Evolutionary conservation across 2,113 vertebrate species (phyloP), one percentile per base, ranked within the genome.

Genomic region (Ceyx margarethae): DNA sequence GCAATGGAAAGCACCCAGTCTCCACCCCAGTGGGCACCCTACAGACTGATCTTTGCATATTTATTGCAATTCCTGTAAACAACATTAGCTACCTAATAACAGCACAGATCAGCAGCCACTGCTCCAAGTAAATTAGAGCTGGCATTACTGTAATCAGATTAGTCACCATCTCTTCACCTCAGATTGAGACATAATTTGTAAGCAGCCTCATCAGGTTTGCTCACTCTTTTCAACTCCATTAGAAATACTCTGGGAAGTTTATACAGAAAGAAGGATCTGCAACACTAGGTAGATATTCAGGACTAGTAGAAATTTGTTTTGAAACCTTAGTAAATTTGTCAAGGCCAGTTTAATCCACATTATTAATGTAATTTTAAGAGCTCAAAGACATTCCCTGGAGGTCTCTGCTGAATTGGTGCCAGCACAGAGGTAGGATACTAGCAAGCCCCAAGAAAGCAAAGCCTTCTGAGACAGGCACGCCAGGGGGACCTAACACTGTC

Each of bases 101-200:
- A 19, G 61, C 48, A 79, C 68, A 69, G 80, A 87, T 77, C 91
- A 87, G 73, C 73, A 57, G 67, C 29, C 5, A 1, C 92, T 92
- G 79, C 85, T 79, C 71, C 53, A 78, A 84, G 88, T 76, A 93
- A 89, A 95, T 90, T 88, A 84, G 67, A 75, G 93, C 80, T 28
- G 21, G 67, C 88, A 90, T 75, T 68, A 43, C 74, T 71, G 42
- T 67, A 77, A 96, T 94, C 83, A 96, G 94, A 85, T 94, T 86
- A 95, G 74, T 37, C 68, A 28, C 68, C 77, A 33, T 46, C 76
- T 60, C 40, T 56, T 20, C 37, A 74, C 80, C 84, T 89, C 7
- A 66, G 66, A n/a, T 33, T 42, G 85, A 62, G 73, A 37, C 35
- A 35, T 61, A 65, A 82, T 74, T 91, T 90, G 80, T 73, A 80